phyloP scores from a whole-genome alignment of 2,888 invertebrate genomes.

The Drosophila cyrtoloma region DNA sequence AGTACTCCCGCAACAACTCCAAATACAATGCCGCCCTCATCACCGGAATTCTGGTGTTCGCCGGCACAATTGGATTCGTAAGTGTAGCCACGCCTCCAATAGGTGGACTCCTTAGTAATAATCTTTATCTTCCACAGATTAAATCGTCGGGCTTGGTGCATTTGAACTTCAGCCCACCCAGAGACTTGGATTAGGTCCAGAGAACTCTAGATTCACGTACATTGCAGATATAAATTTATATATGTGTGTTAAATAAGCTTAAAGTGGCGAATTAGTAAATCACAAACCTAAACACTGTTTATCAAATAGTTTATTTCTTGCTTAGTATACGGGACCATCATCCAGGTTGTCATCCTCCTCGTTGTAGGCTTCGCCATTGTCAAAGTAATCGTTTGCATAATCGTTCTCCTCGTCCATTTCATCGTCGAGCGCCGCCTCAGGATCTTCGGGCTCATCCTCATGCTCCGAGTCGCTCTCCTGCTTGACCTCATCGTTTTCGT shows the following conservation, averaged over 20 bases:
- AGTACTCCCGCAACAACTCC: constrained; percentile 88
- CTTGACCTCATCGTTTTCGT: constrained; percentile 87
- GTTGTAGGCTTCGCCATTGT: constrained; percentile 94
- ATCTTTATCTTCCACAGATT: constrained; percentile 85
- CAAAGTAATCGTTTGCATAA: constrained; percentile 94
- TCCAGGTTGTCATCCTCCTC: constrained; percentile 94
- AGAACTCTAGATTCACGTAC: constrained; percentile 29
- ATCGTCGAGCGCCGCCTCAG: constrained; percentile 87
- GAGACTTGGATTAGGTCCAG: constrained; percentile 86
- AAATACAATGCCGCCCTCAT: constrained; percentile 89
- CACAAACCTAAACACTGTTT: constrained; percentile 48
- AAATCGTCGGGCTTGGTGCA: constrained; percentile 88
- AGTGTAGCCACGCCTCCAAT: constrained; percentile 24
- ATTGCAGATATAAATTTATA: constrained; percentile 40
- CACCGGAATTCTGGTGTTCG: constrained; percentile 87
- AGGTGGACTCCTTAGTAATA: neutral
- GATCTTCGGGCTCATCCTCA: constrained; percentile 80
- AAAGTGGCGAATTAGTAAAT: constrained; percentile 72
- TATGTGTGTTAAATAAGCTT: constrained; percentile 72
- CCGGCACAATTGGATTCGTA: constrained; percentile 83
- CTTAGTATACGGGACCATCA: constrained; percentile 91
- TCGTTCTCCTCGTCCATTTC: constrained; percentile 96
- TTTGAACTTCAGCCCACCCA: constrained; percentile 88
- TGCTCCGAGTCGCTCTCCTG: constrained; percentile 87
- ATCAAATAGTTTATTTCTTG: constrained; percentile 38